Base-by-base conservation (phyloP, 2,113 vertebrate genomes). In the Tachuris rubrigastra region DNA sequence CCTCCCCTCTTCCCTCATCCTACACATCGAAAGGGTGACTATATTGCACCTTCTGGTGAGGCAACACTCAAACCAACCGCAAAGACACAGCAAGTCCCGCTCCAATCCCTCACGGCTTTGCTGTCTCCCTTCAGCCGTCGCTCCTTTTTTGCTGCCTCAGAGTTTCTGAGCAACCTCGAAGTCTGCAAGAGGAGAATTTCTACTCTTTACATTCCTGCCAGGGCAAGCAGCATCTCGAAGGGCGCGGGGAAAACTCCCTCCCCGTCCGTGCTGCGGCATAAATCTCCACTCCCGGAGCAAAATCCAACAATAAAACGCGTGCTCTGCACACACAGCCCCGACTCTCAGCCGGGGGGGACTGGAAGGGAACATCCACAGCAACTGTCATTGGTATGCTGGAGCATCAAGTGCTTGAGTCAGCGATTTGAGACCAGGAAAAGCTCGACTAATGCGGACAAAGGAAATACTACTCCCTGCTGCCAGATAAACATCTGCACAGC, bases 401-500 rank as follows among this genome's bases (percentile, higher is more conserved):
- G 73, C 62, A 86, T 33, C 6, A 2, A 89, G 76, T 21, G 52
- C 92, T 46, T n/a, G 31, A 93, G 84, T 92, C 94, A 95, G 93
- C 27, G 0, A 68, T 72, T 23, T 81, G 47, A 84, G 91, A 80
- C 68, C 47, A 41, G 12, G 1, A 69, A 71, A 86, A 56, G n/a
- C 33, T 65, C 58, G 25, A 81, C 35, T 23, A 27, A 78, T 8
- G 46, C 4, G 5, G 60, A 84, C 52, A 78, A 50, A 85, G 58
- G 74, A 77, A 89, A 77, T 59, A 81, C 47, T 31, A 52, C 73
- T 90, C 76, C 76, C 63, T 33, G 58, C 72, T 37, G 59, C 39
- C 75, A 90, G 52, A 95, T 49, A 88, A 93, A 92, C 86, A 96
- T 95, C 89, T 96, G 93, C 80, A 89, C 65, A 52, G 84, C 89